Evolutionary conservation across 2,797 vertebrate genomes (phyloP), one percentile per base, ranked within the genome.

Genomic region (Chaunax sp.): DNA sequence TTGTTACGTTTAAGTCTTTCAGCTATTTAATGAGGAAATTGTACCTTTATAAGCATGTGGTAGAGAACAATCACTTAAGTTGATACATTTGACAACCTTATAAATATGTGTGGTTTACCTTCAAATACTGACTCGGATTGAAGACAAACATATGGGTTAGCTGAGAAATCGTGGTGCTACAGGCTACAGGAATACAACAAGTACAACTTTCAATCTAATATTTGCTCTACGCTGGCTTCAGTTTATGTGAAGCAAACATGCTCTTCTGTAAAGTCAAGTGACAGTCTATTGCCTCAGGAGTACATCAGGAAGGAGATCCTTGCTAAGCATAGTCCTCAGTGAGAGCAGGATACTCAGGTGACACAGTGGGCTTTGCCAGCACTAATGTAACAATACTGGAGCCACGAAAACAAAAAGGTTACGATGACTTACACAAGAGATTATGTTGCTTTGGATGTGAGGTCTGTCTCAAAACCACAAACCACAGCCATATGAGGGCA

Each of bases 401-500:
- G 56, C 45, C 40, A 54, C 25, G 55, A 78, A 70, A 28, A 16
- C 2, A 0, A 67, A 83, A 80, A 67, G 45, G 78, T 47, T 73
- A 69, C 57, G 56, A 38, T 59, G 75, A 76, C 46, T 63, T 68
- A 47, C 52, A 68, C 54, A 56, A 28, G 22, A 26, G 37, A 75
- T 74, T 82, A 38, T 77, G 51, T 72, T 82, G 35, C 71, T 79
- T 59, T 69, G 35, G 61, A 65, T 68, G 40, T 86, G 73, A 88
- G 74, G 78, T 88, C 75, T 85, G 50, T 67, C 68, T 66, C 35
- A 72, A 70, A 84, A 71, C 30, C 46, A 82, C 46, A 81, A 50
- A 46, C 26, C 43, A 46, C 28, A 60, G 46, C 88, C 85, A 84
- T 85, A 89, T 78, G 89, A 57, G 89, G 89, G 46, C 62, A 70